Conservation (phyloP, 2,888 invertebrate genomes). For the Masnerella sp. region DNA sequence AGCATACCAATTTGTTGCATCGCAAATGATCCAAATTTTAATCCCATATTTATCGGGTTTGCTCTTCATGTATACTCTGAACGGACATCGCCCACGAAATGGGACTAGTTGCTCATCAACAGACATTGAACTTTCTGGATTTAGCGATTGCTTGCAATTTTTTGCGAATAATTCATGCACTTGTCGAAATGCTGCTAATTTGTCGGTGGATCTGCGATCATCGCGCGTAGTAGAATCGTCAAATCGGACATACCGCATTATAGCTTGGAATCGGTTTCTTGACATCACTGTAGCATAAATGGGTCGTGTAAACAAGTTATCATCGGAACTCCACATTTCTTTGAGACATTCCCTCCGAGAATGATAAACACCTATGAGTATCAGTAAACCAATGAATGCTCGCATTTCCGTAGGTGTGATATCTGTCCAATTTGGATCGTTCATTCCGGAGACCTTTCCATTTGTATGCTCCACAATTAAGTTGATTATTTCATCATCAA, state of each 20-base stretch:
- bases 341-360: constrained; percentile 6
- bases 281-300: constrained; percentile 5
- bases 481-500: constrained; percentile 43
- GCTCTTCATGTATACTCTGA: constrained; percentile 8
- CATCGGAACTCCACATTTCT: constrained; percentile 17
- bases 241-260: constrained; percentile 3
- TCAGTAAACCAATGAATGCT: constrained; percentile 15
- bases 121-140: neutral
- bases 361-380: constrained; percentile 6
- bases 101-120: constrained; percentile 17
- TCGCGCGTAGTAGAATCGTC: constrained; percentile 1
- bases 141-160: constrained; percentile 11
- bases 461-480: constrained; percentile 54
- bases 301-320: constrained; percentile 6
- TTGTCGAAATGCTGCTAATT: constrained; percentile 11
- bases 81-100: constrained; percentile 8
- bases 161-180: constrained; percentile 1
- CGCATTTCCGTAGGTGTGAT: constrained; percentile 5
- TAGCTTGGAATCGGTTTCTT: constrained; percentile 8
- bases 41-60: constrained; percentile 14
- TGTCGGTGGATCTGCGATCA: constrained; percentile 2
- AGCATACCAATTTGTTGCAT: neutral
- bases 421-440: neutral
- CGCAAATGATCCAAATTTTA: constrained; percentile 1
- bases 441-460: constrained; percentile 16